Percentiles rank a stretch among this genome's conserved stretches.
phyloP scores from a whole-genome alignment of 2,797 vertebrate species.

The Benthosema pterotum region DNA sequence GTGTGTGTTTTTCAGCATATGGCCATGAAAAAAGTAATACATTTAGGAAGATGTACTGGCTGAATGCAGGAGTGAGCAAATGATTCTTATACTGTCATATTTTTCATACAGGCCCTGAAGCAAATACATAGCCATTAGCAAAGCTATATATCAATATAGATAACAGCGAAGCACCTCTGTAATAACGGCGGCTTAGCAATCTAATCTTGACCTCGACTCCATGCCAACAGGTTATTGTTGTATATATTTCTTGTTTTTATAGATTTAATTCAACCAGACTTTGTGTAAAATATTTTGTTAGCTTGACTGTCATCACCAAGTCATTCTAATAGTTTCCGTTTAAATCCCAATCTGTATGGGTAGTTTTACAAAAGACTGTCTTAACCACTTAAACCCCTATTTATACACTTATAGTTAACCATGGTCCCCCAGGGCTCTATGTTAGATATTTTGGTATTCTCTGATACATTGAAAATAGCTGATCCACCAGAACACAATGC shows the following conservation, averaged over 20 bases:
- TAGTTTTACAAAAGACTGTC: constrained; percentile 10
- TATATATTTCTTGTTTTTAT: too few relatives aligned
- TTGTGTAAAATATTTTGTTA: too few relatives aligned
- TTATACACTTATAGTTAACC: too few relatives aligned
- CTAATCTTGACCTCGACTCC: constrained; percentile 13
- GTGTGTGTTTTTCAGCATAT: not conserved
- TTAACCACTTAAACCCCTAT: not conserved
- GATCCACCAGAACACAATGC: too few relatives aligned
- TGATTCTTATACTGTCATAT: not conserved
- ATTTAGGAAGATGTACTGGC: constrained; percentile 10
- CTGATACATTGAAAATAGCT: too few relatives aligned
- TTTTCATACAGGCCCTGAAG: constrained; percentile 15
- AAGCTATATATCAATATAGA: not conserved
- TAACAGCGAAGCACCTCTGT: not conserved
- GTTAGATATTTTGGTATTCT: too few relatives aligned
- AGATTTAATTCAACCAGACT: too few relatives aligned
- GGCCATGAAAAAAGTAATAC: not conserved
- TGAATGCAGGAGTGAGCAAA: constrained; percentile 1
- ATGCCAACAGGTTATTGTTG: not conserved
- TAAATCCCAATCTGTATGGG: not conserved
- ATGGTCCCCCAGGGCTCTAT: too few relatives aligned
- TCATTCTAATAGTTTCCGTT: not conserved
- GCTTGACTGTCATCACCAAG: too few relatives aligned
- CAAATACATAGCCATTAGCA: not conserved
- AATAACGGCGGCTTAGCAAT: not conserved